These are phyloP conservation scores for Phengaris alcon DNA, from an alignment of 2,888 invertebrate species.

Conservation along the genomic window DNA sequence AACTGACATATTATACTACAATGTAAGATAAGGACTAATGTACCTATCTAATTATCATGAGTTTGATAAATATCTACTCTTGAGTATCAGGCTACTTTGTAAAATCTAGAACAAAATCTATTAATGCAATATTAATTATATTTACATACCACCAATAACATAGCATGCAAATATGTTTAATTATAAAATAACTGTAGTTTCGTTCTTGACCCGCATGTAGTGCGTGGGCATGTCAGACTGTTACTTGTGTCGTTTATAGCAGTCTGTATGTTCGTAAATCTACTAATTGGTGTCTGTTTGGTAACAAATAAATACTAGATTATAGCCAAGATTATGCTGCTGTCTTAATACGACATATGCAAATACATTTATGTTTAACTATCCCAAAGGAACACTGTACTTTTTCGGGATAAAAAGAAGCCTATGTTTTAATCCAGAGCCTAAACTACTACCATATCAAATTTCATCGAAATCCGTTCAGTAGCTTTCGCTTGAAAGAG, in stretches of 20 bases:
- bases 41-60: no score
- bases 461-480: no score
- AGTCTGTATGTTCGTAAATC: neutral
- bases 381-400: no score
- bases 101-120: neutral
- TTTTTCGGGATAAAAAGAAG: no score
- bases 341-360: neutral
- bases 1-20: no score
- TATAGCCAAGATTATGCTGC: neutral
- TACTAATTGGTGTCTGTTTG: neutral
- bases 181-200: constrained; percentile 5
- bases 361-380: neutral
- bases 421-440: no score
- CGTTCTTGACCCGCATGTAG: constrained; percentile 10
- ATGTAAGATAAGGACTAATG: no score
- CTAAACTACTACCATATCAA: no score
- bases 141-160: neutral
- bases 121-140: neutral
- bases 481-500: no score
- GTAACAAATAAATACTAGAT: constrained; percentile 3
- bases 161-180: constrained; percentile 13
- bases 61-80: no score
- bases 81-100: neutral
- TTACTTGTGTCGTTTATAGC: neutral
- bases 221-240: constrained; percentile 15